Evolutionary conservation across 2,888 invertebrate species (phyloP).

Genomic region (Balanococcus diminutus): DNA sequence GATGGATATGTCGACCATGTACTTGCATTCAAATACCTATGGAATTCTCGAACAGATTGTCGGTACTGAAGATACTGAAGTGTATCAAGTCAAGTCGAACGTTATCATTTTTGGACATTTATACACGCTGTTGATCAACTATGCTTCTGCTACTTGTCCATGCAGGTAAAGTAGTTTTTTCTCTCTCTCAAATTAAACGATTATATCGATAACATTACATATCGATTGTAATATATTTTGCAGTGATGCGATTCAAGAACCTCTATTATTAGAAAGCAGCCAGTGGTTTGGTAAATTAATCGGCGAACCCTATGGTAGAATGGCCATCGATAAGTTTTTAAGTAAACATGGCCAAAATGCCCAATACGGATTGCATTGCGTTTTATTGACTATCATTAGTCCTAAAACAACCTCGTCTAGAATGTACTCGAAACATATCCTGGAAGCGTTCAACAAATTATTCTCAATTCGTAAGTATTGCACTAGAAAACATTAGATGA

Average conservation of each 20-base stretch:
- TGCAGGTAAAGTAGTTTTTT: constrained; percentile 54
- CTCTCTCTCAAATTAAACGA: background rate
- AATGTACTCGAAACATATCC: constrained; percentile 76
- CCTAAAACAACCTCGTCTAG: constrained; percentile 68
- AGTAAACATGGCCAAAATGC: constrained; percentile 64
- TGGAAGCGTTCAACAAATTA: constrained; percentile 80
- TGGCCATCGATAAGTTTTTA: constrained; percentile 84
- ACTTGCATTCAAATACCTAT: constrained; percentile 70
- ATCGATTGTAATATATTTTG: background rate
- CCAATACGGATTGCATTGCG: constrained; percentile 74
- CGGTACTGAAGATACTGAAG: constrained; percentile 52
- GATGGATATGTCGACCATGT: constrained; percentile 77
- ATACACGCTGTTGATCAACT: constrained; percentile 71
- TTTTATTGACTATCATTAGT: constrained; percentile 80
- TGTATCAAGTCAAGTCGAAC: constrained; percentile 59
- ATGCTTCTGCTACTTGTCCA: constrained; percentile 62
- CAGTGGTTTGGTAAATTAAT: constrained; percentile 86
- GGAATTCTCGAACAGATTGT: constrained; percentile 67
- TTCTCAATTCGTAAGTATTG: constrained; percentile 64
- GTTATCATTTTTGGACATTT: constrained; percentile 71
- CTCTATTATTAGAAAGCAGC: constrained; percentile 63
- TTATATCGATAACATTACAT: background rate
- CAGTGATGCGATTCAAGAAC: constrained; percentile 45
- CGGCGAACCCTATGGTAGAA: constrained; percentile 79
- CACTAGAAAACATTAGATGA: background rate